Evolutionary conservation across 2,797 vertebrate genomes (phyloP).

Genomic region (Gobionotothen gibberifrons): DNA sequence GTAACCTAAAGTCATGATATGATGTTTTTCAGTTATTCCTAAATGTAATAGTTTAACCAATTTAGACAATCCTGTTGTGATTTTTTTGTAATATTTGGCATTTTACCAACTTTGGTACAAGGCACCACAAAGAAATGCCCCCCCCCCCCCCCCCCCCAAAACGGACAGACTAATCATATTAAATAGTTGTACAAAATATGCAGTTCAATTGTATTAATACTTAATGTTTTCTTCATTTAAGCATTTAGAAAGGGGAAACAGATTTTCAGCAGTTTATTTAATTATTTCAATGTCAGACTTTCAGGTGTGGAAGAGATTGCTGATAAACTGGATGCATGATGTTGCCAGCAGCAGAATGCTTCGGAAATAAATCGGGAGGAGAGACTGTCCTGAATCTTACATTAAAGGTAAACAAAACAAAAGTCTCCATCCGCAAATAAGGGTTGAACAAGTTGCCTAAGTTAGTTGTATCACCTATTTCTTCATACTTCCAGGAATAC

Average conservation of each 20-base stretch:
- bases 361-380: conserved; percentile 7
- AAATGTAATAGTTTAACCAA: too few species aligned
- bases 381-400: not conserved
- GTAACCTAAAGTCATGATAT: too few species aligned
- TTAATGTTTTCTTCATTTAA: not conserved
- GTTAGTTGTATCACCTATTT: not conserved
- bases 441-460: not conserved
- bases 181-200: not conserved
- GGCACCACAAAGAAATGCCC: too few species aligned
- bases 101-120: too few species aligned
- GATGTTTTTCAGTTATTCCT: too few species aligned
- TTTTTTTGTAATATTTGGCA: too few species aligned
- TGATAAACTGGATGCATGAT: conserved; percentile 8
- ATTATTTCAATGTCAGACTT: not conserved
- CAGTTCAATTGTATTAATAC: not conserved
- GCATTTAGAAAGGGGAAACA: not conserved
- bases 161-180: too few species aligned
- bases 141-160: too few species aligned
- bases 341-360: not conserved
- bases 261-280: not conserved
- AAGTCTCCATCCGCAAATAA: not conserved
- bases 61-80: too few species aligned
- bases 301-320: not conserved
- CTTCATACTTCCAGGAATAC: conserved; percentile 21
- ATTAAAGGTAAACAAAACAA: not conserved